Percentiles rank a stretch among this genome's conserved stretches.
These are phyloP conservation scores for Eupithecia subfuscata DNA, from an alignment of 2,888 invertebrate genomes.

Conservation along the genomic window DNA sequence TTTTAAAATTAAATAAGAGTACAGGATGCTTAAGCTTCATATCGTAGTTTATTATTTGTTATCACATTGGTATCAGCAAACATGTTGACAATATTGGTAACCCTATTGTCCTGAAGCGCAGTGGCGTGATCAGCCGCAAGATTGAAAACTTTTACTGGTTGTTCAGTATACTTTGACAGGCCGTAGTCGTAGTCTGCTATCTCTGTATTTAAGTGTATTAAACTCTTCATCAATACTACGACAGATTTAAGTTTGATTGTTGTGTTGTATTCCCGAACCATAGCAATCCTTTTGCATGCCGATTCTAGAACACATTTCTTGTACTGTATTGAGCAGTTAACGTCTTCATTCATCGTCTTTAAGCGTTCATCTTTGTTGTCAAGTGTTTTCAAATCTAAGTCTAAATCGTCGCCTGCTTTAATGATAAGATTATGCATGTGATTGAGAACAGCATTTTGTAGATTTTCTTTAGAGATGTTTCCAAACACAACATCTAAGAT, in stretches of 20 bases:
- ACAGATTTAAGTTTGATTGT: constrained; percentile 55
- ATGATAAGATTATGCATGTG: constrained; percentile 53
- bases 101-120: constrained; percentile 52
- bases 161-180: constrained; percentile 55
- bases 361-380: constrained; percentile 51
- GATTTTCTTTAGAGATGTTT: constrained; percentile 46
- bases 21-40: neutral
- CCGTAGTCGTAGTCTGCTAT: constrained; percentile 56
- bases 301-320: constrained; percentile 49
- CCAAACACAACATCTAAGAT: constrained; percentile 57
- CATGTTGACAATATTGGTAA: constrained; percentile 61
- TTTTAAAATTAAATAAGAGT: constrained; percentile 10
- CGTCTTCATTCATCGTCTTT: constrained; percentile 40
- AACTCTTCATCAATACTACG: constrained; percentile 58
- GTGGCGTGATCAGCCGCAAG: constrained; percentile 52
- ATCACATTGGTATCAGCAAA: constrained; percentile 43
- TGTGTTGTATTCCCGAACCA: constrained; percentile 55
- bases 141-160: constrained; percentile 54
- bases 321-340: constrained; percentile 53
- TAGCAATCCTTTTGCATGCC: constrained; percentile 51
- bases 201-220: constrained; percentile 44
- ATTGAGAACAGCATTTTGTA: constrained; percentile 52
- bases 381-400: constrained; percentile 31
- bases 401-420: constrained; percentile 29
- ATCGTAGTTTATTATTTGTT: constrained; percentile 42